Percentiles rank a stretch among this genome's conserved stretches.
Evolutionary conservation across 2,888 invertebrate species (phyloP).

Genomic region (Parnassius orleans): DNA sequence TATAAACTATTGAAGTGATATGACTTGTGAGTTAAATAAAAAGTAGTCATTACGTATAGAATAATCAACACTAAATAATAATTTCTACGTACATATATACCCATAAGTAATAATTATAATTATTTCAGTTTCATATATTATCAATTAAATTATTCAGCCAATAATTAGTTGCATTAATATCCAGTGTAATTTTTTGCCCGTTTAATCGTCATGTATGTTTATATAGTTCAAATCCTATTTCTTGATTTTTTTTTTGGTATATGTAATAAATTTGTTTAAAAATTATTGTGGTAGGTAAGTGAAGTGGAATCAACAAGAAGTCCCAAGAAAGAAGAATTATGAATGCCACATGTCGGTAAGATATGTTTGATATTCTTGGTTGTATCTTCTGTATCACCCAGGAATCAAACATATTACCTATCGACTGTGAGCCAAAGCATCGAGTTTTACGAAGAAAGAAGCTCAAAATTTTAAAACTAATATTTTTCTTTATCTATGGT

Average conservation of each 20-base stretch:
- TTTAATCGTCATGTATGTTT: no score
- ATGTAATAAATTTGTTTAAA: not conserved
- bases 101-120: no score
- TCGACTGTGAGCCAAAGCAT: slow-evolving; percentile 75
- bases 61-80: no score
- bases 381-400: slow-evolving; percentile 92
- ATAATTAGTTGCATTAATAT: no score
- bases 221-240: not conserved
- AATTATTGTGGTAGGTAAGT: not conserved
- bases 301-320: not conserved
- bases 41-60: no score
- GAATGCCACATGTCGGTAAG: slow-evolving; percentile 83
- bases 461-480: not conserved
- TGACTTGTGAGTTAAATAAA: no score
- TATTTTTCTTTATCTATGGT: slow-evolving; percentile 30
- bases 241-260: not conserved
- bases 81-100: no score
- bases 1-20: no score
- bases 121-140: no score
- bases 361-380: slow-evolving; percentile 99
- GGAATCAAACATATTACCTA: slow-evolving; percentile 99
- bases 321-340: slow-evolving; percentile 27
- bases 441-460: slow-evolving; percentile 18
- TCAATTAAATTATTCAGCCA: no score
- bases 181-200: no score